Conservation (phyloP, 2,888 invertebrate species). For the Erpobdella octoculata region DNA sequence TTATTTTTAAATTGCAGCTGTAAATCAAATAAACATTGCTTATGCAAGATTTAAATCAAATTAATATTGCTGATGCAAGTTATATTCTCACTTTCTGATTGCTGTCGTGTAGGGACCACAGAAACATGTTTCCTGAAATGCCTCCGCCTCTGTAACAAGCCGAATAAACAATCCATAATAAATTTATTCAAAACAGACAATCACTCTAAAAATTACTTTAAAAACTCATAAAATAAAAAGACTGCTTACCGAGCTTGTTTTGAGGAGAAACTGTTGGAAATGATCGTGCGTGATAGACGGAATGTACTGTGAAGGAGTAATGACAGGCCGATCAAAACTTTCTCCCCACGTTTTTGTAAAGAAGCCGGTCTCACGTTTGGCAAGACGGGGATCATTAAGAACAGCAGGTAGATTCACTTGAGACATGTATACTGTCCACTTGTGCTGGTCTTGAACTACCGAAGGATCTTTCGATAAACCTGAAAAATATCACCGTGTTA, state of each 20-base stretch:
- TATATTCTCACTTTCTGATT: neutral
- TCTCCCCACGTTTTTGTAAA: conserved; percentile 98
- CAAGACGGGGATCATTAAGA: conserved; percentile 77
- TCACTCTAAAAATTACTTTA: conserved; percentile 14
- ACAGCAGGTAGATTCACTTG: conserved; percentile 90
- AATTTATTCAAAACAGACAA: neutral
- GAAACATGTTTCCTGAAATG: neutral
- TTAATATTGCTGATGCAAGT: too few relatives aligned
- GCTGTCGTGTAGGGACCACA: neutral
- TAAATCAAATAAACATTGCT: too few relatives aligned
- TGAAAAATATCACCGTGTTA: neutral
- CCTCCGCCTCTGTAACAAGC: neutral
- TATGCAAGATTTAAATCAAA: too few relatives aligned
- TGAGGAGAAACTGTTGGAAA: conserved; percentile 78
- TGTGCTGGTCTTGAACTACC: conserved; percentile 48
- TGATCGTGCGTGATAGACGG: conserved; percentile 74
- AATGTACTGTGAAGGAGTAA: conserved; percentile 70
- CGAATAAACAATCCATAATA: neutral
- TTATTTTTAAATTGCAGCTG: too few relatives aligned
- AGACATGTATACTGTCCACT: conserved; percentile 80
- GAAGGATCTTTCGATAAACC: conserved; percentile 40
- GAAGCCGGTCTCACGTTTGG: conserved; percentile 70
- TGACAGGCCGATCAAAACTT: conserved; percentile 72
- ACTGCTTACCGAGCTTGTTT: conserved; percentile 54
- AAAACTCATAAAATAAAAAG: neutral